Percentiles rank a stretch among this genome's conserved stretches.
These are phyloP conservation scores for Eupithecia dodoneata DNA, from an alignment of 2,888 invertebrate species.

Conservation along the genomic window DNA sequence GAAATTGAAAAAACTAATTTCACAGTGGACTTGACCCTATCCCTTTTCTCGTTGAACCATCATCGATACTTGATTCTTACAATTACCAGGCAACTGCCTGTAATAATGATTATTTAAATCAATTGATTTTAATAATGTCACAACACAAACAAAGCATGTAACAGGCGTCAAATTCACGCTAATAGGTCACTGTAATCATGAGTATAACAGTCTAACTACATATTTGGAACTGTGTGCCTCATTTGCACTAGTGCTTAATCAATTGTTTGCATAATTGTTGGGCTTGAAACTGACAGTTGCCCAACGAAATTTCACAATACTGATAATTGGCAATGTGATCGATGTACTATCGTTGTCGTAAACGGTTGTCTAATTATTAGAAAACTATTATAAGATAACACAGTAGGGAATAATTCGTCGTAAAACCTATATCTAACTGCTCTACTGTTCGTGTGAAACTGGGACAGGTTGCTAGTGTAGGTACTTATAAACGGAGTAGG, in stretches of 20 bases:
- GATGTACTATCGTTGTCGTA: background rate
- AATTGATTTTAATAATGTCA: background rate
- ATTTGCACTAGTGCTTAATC: slow-evolving; percentile 11
- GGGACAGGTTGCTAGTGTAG: too few species aligned
- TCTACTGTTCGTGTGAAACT: too few species aligned
- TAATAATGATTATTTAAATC: background rate
- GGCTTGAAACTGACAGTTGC: slow-evolving; percentile 24
- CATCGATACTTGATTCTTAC: background rate
- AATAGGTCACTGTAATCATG: slow-evolving; percentile 2
- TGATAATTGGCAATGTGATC: slow-evolving; percentile 25
- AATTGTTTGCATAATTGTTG: slow-evolving; percentile 30
- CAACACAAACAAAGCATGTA: background rate
- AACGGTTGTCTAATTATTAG: background rate
- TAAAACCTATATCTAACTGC: too few species aligned
- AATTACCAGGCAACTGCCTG: background rate
- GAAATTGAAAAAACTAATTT: too few species aligned
- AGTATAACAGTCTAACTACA: background rate
- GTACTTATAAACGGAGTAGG: too few species aligned
- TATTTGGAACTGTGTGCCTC: background rate
- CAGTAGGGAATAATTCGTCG: too few species aligned
- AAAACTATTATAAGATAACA: too few species aligned
- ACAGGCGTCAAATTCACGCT: slow-evolving; percentile 1
- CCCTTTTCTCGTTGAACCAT: background rate
- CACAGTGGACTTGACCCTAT: background rate
- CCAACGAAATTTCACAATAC: slow-evolving; percentile 19